Percentiles rank a stretch among this genome's conserved stretches.
Conservation (phyloP, 1,140 invertebrate species). For the Scaptomyza pallida region DNA sequence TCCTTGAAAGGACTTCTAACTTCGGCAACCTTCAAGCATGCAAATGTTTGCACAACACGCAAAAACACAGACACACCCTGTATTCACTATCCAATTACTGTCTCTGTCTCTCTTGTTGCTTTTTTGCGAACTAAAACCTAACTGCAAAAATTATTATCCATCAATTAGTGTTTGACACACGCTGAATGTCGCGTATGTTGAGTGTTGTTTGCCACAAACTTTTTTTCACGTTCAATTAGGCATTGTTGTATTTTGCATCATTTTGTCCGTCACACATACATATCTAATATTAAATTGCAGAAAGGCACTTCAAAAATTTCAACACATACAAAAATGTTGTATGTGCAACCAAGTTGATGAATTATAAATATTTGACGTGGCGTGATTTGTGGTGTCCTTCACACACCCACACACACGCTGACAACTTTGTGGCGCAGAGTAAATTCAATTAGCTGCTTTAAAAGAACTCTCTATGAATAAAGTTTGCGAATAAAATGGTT, state of each 20-base stretch:
- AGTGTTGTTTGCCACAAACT: constrained; percentile 32
- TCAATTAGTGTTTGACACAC: neutral
- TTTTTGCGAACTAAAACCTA: neutral
- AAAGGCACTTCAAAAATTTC: neutral
- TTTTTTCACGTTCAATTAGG: constrained; percentile 13
- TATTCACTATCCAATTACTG: constrained; percentile 16
- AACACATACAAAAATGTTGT: neutral
- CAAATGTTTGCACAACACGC: constrained; percentile 13
- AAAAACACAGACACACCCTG: constrained; percentile 25
- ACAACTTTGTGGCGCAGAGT: constrained; percentile 3
- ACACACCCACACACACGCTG: neutral
- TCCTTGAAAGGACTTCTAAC: neutral
- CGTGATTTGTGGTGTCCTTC: constrained; percentile 7
- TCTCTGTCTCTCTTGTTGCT: neutral
- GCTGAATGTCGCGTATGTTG: constrained; percentile 9
- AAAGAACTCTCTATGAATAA: neutral
- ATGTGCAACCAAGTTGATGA: constrained; percentile 4
- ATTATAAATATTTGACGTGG: constrained; percentile 15
- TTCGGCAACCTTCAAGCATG: neutral
- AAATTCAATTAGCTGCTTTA: neutral
- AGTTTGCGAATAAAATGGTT: neutral
- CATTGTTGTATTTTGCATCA: constrained; percentile 10
- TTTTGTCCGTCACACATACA: neutral
- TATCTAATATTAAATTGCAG: constrained; percentile 1
- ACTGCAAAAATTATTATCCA: constrained; percentile 4